Percentiles rank a stretch among this genome's conserved stretches.
phyloP scores from a whole-genome alignment of 2,888 invertebrate genomes.

The Ischnura elegans region DNA sequence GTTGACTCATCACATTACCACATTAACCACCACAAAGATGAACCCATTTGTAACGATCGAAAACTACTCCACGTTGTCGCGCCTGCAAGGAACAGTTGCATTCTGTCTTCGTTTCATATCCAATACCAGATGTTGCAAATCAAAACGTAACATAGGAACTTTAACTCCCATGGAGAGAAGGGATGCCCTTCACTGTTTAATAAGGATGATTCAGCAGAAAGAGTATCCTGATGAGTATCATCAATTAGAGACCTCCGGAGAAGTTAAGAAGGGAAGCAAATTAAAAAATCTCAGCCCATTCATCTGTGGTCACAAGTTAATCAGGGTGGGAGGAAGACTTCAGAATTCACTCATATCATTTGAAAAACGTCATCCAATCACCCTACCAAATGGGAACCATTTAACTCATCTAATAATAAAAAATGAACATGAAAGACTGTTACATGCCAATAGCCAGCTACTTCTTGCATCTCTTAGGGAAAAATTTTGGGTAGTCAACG shows the following conservation, averaged over 20 bases:
- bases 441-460: constrained; percentile 9
- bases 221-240: neutral
- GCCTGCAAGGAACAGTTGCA: too few species aligned
- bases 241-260: neutral
- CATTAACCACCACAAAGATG: too few species aligned
- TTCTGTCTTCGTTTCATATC: too few species aligned
- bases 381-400: neutral
- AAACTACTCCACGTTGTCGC: too few species aligned
- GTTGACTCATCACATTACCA: too few species aligned
- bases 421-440: neutral
- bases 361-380: neutral
- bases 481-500: neutral
- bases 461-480: neutral
- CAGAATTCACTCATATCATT: neutral
- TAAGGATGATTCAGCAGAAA: neutral
- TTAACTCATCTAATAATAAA: constrained; percentile 30
- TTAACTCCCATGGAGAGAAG: neutral
- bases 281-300: neutral
- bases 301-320: neutral
- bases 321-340: constrained; percentile 30
- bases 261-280: neutral
- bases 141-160: neutral
- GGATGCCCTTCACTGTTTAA: neutral
- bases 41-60: too few species aligned
- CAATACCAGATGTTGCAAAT: constrained; percentile 2